Base-by-base conservation (phyloP, 1,140 invertebrate genomes). In the Phthorimaea operculella region DNA sequence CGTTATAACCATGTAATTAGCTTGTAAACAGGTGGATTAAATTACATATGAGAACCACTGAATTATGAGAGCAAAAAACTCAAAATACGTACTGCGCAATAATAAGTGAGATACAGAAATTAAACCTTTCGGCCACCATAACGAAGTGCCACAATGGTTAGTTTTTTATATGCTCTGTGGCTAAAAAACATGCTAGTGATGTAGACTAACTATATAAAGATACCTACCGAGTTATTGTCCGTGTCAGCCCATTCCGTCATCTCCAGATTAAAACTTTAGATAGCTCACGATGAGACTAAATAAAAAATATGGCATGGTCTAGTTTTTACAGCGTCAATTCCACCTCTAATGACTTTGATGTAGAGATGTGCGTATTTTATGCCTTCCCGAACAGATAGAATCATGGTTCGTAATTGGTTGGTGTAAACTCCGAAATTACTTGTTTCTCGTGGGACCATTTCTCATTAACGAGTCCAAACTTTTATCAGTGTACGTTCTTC, bases 201-300 rank as follows among this genome's bases (percentile, higher is more conserved):
- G 21, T 28, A 28, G 36, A 39, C 4, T 9, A 2, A 39, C 33
- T n/a, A n/a, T n/a, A n/a, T n/a, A n/a, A n/a, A n/a, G n/a, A n/a
- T n/a, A 28, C 21, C 21, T 28, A 28, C 21, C 2, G 36, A 39
- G 36, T 39, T 9, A 39, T 39, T 39, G 8, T n/a, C 1, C n/a
- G n/a, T n/a, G n/a, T n/a, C n/a, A n/a, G n/a, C n/a, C n/a, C 36
- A 15, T 14, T n/a, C 17, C 48, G 48, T 50, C 48, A 50, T 50
- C 48, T 21, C 48, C 15, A 33, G 21, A 50, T 50, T 50, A 28
- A 49, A 18, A 28, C 10, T 1, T 12, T 28, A 33, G 48, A 50
- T 50, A 50, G 45, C 45, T 47, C 45, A 47, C 36, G 36, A 39
- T n/a, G 36, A n/a, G 6, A n/a, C 36, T 9, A 39, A 10, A 39